Base-by-base conservation (phyloP, 1,140 invertebrate species). In the Plectrocnemia conspersa region DNA sequence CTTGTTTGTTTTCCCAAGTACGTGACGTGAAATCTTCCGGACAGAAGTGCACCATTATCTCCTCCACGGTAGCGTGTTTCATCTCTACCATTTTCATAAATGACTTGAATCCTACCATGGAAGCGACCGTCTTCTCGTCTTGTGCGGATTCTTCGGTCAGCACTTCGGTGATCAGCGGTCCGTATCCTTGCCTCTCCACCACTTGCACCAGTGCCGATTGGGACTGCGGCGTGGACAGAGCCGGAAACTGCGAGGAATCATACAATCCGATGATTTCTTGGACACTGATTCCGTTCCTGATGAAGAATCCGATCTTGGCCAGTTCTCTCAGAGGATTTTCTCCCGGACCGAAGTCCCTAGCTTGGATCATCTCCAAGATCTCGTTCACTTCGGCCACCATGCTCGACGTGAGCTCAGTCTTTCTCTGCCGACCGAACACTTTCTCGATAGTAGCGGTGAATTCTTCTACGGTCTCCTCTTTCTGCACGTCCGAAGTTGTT, bases 41-140 rank as follows among this genome's bases (percentile, higher is more conserved):
- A 47, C 79, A 80, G 64, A 90, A 86, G 52, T 89, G 82, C 9
- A 84, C 82, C 53, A 91, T 86, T 18, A 91, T 82, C 72, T 89
- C 88, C 69, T 91, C 86, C 19, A 92, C 85, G 2, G 84, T 84
- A 11, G 83, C 82, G 66, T 89, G 81, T 62, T 86, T 82, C 36
- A 85, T 70, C 64, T 89, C 85, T 6, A 91, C 81, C 86, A 91
- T 89, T 64, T 81, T 83, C 73, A 91, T 84, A 63, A 91, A 88
- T 4, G 89, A 88, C 62, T 82, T 80, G 66, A 91, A 89, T 6
- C 88, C 88, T 47, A 87, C 83, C 48, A 85, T 88, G 1, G 85
- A 79, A 11, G 84, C 86, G 24, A 88, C 75, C 13, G 82, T 71
- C 42, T 82, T 83, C 68, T 89, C 86, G 61, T 87, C 85, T 23